Conservation (phyloP, 2,113 vertebrate species). For the Hucho hucho region DNA sequence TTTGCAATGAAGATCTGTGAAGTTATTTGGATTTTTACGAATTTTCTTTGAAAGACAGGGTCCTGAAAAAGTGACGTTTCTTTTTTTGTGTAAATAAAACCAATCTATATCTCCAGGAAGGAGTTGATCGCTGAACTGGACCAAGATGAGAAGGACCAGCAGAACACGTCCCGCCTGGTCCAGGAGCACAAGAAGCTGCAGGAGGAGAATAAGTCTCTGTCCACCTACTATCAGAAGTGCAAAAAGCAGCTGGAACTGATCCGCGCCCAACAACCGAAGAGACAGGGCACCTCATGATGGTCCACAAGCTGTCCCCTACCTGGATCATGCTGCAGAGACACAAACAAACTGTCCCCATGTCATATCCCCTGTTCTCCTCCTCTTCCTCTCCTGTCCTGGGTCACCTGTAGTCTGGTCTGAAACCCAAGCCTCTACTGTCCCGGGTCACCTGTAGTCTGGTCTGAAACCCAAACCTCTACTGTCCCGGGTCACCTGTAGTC, state of each 20-base stretch:
- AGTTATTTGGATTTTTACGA: too few relatives aligned
- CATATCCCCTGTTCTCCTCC: background rate
- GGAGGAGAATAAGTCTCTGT: slow-evolving; percentile 99
- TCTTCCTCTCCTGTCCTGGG: slow-evolving; percentile 35
- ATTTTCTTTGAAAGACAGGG: too few relatives aligned
- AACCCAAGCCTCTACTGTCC: slow-evolving; percentile 44
- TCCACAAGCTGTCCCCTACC: slow-evolving; percentile 52
- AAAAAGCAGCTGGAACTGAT: slow-evolving; percentile 98
- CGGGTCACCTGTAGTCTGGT: too few relatives aligned
- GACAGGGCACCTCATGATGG: slow-evolving; percentile 95
- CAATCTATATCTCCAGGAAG: slow-evolving; percentile 72
- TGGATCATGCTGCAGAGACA: slow-evolving; percentile 71
- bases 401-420: too few relatives aligned
- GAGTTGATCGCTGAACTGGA: slow-evolving; percentile 98
- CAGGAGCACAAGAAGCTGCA: slow-evolving; percentile 99
- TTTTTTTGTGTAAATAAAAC: too few relatives aligned
- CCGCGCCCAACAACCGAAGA: slow-evolving; percentile 96
- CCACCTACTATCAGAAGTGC: slow-evolving; percentile 97
- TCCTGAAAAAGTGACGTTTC: too few relatives aligned
- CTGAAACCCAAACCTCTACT: too few relatives aligned
- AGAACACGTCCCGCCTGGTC: slow-evolving; percentile 97
- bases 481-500: too few relatives aligned
- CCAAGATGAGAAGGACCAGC: slow-evolving; percentile 99
- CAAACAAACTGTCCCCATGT: background rate
- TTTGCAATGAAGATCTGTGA: too few relatives aligned